A percentile compares a stretch with the other conserved stretches of the same genome.
phyloP scores from a whole-genome alignment of 2,888 invertebrate species.

The Dasysyrphus albostriatus region DNA sequence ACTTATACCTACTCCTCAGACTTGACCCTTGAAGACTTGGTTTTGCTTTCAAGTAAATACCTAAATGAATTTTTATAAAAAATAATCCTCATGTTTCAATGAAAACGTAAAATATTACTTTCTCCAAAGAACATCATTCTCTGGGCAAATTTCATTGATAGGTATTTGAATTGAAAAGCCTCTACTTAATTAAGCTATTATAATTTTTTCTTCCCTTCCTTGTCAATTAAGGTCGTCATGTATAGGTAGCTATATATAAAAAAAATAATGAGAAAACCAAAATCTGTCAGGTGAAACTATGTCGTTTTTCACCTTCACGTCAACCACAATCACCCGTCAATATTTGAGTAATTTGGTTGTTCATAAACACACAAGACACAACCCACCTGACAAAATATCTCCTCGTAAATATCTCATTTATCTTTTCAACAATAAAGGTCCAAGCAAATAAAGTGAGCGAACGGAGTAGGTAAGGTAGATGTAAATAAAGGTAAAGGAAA shows the following conservation, averaged over 20 bases:
- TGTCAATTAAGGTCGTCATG: no score
- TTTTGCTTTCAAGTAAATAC: no score
- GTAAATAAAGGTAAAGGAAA: neutral
- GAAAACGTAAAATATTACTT: neutral
- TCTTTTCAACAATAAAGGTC: constrained; percentile 22
- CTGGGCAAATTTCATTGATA: neutral
- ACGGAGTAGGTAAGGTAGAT: neutral
- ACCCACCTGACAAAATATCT: constrained; percentile 23
- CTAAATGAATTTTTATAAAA: neutral
- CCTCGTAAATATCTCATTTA: constrained; percentile 44
- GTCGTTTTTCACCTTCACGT: constrained; percentile 15
- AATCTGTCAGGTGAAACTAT: constrained; percentile 17
- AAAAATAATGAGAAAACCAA: neutral
- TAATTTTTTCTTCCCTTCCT: neutral
- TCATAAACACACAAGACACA: neutral
- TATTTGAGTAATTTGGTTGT: constrained; percentile 44
- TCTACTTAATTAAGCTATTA: constrained; percentile 1
- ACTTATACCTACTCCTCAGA: no score
- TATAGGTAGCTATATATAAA: neutral
- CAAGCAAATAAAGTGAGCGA: neutral
- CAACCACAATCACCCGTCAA: constrained; percentile 40
- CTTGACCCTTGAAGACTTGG: no score
- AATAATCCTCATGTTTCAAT: no score
- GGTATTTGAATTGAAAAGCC: neutral
- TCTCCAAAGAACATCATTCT: neutral